phyloP scores from a whole-genome alignment of 1,140 invertebrate species.

The Hyphantria cunea region DNA sequence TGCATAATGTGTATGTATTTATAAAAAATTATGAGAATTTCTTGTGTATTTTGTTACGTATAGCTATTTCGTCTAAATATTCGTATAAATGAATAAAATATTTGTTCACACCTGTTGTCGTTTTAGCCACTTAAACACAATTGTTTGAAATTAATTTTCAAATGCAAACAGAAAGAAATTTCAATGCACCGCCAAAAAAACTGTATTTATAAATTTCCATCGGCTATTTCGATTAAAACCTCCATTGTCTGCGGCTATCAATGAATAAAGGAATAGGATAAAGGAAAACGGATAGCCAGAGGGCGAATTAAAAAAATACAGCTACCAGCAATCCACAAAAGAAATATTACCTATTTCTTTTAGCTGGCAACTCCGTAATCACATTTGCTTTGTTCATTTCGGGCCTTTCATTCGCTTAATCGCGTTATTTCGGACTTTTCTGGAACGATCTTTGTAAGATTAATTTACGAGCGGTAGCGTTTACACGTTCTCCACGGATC shows the following conservation, averaged over 20 bases:
- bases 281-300: conserved; percentile 41
- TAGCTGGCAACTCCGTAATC: conserved; percentile 74
- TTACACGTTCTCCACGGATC: not conserved
- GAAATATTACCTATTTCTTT: conserved; percentile 79
- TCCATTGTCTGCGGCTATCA: conserved; percentile 29
- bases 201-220: conserved; percentile 27
- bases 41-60: conserved; percentile 1
- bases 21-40: no score
- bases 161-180: not conserved
- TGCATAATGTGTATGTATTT: no score
- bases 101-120: no score
- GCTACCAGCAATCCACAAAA: conserved; percentile 45
- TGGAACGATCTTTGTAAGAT: conserved; percentile 43
- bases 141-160: no score
- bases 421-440: conserved; percentile 73
- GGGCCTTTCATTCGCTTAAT: conserved; percentile 78
- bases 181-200: conserved; percentile 8
- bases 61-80: no score
- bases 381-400: conserved; percentile 78
- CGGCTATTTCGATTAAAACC: conserved; percentile 24
- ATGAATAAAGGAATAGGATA: conserved; percentile 34
- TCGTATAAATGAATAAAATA: no score
- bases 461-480: conserved; percentile 28
- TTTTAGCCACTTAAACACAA: no score
- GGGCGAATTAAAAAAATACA: conserved; percentile 44